Evolutionary conservation across 2,113 vertebrate species (phyloP).

Genomic region (Vulpes lagopus): DNA sequence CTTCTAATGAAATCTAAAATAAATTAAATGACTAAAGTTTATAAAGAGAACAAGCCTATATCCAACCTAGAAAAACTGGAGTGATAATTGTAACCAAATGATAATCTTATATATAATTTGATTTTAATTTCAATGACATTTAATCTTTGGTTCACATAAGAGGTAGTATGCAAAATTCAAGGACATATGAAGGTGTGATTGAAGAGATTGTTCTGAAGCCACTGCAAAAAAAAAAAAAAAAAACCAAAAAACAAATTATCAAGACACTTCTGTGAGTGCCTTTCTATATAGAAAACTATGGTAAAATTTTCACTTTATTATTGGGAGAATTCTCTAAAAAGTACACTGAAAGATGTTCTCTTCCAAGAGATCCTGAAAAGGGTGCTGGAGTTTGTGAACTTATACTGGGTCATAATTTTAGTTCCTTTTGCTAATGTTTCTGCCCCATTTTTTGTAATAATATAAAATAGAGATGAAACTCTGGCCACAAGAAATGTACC

Average conservation of each 20-base stretch:
- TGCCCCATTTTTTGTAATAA: not conserved
- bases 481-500: not conserved
- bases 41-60: conserved; percentile 37
- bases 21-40: conserved; percentile 58
- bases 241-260: not conserved
- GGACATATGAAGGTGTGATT: not conserved
- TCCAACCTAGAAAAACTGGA: not conserved
- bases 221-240: not conserved
- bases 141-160: not conserved
- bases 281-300: not conserved
- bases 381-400: not conserved
- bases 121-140: conserved; percentile 61
- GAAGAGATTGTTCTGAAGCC: conserved; percentile 1
- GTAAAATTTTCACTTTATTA: not conserved
- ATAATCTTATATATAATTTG: conserved; percentile 11
- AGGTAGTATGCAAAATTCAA: not conserved
- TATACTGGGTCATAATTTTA: not conserved
- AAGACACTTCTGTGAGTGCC: not conserved
- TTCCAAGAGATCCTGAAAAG: not conserved
- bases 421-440: not conserved
- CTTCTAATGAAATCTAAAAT: conserved; percentile 58
- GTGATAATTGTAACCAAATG: conserved; percentile 13
- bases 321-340: not conserved
- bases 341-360: not conserved
- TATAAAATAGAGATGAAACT: not conserved